Percentiles rank a stretch among this genome's conserved stretches.
These are phyloP conservation scores for Denticeps clupeoides DNA, from an alignment of 2,797 vertebrate genomes.

Conservation along the genomic window DNA sequence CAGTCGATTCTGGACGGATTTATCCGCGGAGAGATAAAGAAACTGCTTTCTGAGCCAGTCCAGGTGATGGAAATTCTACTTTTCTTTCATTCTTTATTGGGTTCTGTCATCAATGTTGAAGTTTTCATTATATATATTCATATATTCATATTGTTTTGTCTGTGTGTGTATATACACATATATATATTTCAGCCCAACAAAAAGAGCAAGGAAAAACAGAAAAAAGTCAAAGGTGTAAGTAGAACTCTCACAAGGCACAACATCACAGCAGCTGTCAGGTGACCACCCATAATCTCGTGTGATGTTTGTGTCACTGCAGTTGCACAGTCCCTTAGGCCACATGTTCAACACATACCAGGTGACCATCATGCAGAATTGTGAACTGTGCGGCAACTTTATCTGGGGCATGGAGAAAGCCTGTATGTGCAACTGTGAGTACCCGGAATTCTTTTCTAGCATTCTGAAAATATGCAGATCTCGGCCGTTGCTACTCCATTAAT, in stretches of 20 bases:
- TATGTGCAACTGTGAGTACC: slow-evolving; percentile 81
- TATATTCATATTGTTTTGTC: no score
- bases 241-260: neutral
- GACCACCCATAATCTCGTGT: no score
- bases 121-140: no score
- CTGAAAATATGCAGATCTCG: neutral
- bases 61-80: slow-evolving; percentile 51
- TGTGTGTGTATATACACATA: no score
- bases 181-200: slow-evolving; percentile 55
- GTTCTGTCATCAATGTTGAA: no score
- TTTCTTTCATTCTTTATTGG: no score
- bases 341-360: slow-evolving; percentile 86
- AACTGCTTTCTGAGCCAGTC: slow-evolving; percentile 54
- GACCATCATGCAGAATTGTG: slow-evolving; percentile 89
- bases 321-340: slow-evolving; percentile 74
- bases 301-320: slow-evolving; percentile 41
- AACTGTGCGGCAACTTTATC: slow-evolving; percentile 84
- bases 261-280: no score
- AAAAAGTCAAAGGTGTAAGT: slow-evolving; percentile 77
- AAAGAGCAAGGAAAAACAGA: slow-evolving; percentile 68
- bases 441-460: neutral
- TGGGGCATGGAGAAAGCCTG: slow-evolving; percentile 96
- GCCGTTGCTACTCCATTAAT: neutral
- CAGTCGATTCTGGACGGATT: slow-evolving; percentile 90
- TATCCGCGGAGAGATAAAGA: slow-evolving; percentile 70